Percentiles rank a stretch among this genome's conserved stretches.
Conservation (phyloP, 2,797 vertebrate genomes). For the Pseudopleuronectes americanus region DNA sequence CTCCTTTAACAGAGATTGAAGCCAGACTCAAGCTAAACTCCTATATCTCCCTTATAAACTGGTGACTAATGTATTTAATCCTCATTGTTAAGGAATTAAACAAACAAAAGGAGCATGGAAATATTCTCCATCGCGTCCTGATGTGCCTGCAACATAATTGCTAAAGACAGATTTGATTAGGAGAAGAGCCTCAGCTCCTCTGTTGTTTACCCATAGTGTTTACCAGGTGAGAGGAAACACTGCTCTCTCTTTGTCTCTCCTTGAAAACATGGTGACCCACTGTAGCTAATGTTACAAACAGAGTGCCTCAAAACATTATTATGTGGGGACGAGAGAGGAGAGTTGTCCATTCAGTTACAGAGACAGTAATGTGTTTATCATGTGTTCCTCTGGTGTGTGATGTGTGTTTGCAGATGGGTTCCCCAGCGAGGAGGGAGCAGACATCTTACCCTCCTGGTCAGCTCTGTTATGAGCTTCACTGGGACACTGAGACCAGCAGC, state of each 20-base stretch:
- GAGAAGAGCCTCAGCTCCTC: slow-evolving; percentile 15
- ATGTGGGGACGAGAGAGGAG: slow-evolving; percentile 21
- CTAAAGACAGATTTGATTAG: slow-evolving; percentile 46
- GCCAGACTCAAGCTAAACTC: slow-evolving; percentile 10
- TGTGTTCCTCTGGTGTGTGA: slow-evolving; percentile 11
- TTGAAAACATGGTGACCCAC: slow-evolving; percentile 24
- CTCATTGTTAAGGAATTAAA: slow-evolving; percentile 21
- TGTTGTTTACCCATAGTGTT: slow-evolving; percentile 8
- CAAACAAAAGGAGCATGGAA: slow-evolving; percentile 9
- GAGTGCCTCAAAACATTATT: slow-evolving; percentile 59
- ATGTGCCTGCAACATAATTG: slow-evolving; percentile 51
- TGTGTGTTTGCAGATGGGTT: slow-evolving; percentile 79
- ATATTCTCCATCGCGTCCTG: slow-evolving; percentile 27
- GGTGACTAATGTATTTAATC: slow-evolving; percentile 34
- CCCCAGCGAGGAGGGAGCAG: slow-evolving; percentile 81
- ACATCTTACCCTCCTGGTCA: slow-evolving; percentile 76
- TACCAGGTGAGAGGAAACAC: slow-evolving; percentile 28
- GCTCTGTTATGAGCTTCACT: slow-evolving; percentile 86
- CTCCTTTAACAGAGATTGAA: slow-evolving; percentile 1
- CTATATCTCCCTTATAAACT: slow-evolving; percentile 12
- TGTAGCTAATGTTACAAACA: slow-evolving; percentile 57
- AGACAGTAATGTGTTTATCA: slow-evolving; percentile 21
- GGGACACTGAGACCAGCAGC: slow-evolving; percentile 86
- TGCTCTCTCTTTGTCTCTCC: slow-evolving; percentile 7
- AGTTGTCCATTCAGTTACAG: slow-evolving; percentile 2